These are phyloP conservation scores for Rotaria sp. DNA, from an alignment of 2,888 invertebrate species.

Conservation along the genomic window DNA sequence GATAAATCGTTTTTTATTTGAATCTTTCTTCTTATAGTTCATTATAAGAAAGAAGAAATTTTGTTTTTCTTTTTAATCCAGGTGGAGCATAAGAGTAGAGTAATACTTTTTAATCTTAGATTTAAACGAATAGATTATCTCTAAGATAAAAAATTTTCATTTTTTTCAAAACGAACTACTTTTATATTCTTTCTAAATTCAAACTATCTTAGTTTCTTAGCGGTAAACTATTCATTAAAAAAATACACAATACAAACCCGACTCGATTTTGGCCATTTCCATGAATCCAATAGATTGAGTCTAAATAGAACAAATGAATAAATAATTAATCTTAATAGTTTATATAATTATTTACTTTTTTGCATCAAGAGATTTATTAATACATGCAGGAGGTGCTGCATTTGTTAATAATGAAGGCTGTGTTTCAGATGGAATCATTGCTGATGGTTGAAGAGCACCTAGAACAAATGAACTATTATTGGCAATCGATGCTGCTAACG, in stretches of 20 bases:
- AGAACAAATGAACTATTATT: not conserved
- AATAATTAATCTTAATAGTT: not conserved
- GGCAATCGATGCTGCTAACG: not conserved
- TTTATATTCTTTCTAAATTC: no score
- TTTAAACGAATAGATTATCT: no score
- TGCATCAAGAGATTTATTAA: constrained; percentile 15
- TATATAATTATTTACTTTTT: not conserved
- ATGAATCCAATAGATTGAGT: not conserved
- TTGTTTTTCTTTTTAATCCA: no score
- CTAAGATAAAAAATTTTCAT: no score
- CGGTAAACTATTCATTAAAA: not conserved
- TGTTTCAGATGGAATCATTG: not conserved
- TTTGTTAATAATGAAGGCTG: not conserved
- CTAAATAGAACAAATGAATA: not conserved
- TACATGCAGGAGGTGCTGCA: not conserved
- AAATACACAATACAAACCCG: not conserved
- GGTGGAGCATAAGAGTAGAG: no score
- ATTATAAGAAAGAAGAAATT: no score
- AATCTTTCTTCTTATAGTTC: no score
- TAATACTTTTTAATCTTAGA: no score
- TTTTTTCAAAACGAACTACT: no score
- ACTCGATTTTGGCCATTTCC: constrained; percentile 27
- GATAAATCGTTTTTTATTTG: no score
- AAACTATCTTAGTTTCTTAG: not conserved
- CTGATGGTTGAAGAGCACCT: not conserved